Base-by-base conservation (phyloP, 2,113 vertebrate genomes). In the Corvus moneduloides region DNA sequence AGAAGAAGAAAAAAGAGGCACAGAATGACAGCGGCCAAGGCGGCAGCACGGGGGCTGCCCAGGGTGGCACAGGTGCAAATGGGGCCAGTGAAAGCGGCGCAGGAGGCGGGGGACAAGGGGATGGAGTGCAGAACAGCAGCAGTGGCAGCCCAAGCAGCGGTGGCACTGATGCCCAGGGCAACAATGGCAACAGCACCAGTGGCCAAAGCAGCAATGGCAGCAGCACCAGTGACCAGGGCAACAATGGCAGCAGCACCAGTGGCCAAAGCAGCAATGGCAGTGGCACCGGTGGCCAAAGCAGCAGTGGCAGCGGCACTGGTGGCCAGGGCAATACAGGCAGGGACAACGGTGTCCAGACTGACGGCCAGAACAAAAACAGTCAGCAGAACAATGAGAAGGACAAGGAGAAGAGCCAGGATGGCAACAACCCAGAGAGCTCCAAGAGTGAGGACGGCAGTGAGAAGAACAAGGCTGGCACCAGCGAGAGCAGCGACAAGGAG, bases 41-140 rank as follows among this genome's bases (percentile, higher is more conserved):
- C 24, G 13, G 12, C 27, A 5, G 4, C 5, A 0, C 0, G 1
- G 18, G 0, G 11, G 0, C 1, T 43, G 4, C 3, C 30, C 35
- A 10, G 8, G 1, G 0, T 7, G 2, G 4, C 33, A 4, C 2
- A 2, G 16, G 2, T 13, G 13, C 2, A 1, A 6, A 2, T 3
- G 22, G 8, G 11, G 0, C 0, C 17, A 9, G 2, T 11, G 23
- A 2, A 24, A 23, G 6, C 28, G 4, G 2, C 37, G 28, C 3
- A 52, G 52, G 11, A 22, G 43, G 2, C 0, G 1, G 7, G 13
- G 16, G 1, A 28, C 32, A 30, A 23, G 24, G 3, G 27, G 4
- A 0, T 16, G 33, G 2, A 43, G 6, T 2, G 23, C 61, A 39
- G 37, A 44, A 1, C 26, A 22, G 44, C 54, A 35, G 1, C 69